Evolutionary conservation across 2,113 vertebrate genomes (phyloP).

Genomic region (Takifugu flavidus): DNA sequence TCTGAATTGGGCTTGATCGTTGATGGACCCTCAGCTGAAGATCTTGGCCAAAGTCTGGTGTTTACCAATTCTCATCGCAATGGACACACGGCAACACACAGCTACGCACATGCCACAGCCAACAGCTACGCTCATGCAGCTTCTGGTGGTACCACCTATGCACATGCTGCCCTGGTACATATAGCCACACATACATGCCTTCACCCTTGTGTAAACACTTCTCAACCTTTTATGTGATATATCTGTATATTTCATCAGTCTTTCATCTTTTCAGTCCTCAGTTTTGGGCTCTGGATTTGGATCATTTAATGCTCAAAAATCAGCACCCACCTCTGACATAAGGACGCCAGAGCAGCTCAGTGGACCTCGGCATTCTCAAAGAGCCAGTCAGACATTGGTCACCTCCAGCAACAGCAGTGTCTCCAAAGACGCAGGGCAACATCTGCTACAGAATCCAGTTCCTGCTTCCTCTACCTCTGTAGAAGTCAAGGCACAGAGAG

Average conservation of each 20-base stretch:
- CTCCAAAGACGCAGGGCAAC: slow-evolving; percentile 59
- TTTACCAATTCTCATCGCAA: slow-evolving; percentile 94
- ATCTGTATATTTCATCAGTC: not conserved
- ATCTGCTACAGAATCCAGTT: slow-evolving; percentile 41
- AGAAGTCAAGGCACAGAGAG: slow-evolving; percentile 77
- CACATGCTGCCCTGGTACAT: slow-evolving; percentile 77
- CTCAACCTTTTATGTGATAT: not conserved
- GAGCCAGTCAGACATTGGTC: slow-evolving; percentile 68
- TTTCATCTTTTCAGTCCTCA: slow-evolving; percentile 75
- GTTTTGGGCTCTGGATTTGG: slow-evolving; percentile 88
- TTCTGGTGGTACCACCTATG: slow-evolving; percentile 80
- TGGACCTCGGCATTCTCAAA: slow-evolving; percentile 77
- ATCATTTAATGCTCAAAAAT: slow-evolving; percentile 80
- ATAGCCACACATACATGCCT: not conserved
- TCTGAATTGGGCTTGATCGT: slow-evolving; percentile 76
- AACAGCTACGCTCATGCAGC: slow-evolving; percentile 83
- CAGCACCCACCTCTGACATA: slow-evolving; percentile 72
- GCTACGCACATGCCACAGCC: slow-evolving; percentile 77
- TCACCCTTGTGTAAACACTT: not conserved
- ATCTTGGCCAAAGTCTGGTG: slow-evolving; percentile 88
- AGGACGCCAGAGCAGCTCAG: slow-evolving; percentile 85
- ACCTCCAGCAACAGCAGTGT: slow-evolving; percentile 58
- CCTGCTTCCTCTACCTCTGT: slow-evolving; percentile 67
- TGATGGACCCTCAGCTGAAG: slow-evolving; percentile 79
- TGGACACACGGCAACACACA: slow-evolving; percentile 78